Evolutionary conservation across 1,140 invertebrate genomes (phyloP), one percentile per base, ranked within the genome.

Genomic region (Dendroctonus ponderosae): DNA sequence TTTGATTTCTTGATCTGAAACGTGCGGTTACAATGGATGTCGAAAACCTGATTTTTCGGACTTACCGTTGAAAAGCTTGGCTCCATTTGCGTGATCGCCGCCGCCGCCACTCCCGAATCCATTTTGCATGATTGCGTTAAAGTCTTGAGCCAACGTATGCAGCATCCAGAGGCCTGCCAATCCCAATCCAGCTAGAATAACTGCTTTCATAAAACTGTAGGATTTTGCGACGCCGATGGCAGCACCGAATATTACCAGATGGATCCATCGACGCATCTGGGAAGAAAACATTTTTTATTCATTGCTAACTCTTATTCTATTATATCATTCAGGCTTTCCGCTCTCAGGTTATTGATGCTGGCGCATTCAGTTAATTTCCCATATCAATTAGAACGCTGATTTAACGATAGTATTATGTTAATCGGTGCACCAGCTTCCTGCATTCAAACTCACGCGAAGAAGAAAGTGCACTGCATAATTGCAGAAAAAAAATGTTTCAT

Each of bases 111-210:
- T 62, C 8, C 58, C 56, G 39, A 65, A 65, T 14, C 62, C 58
- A 38, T 41, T 51, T 49, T 71, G 54, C 14, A 58, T 68, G 7
- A 72, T 69, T 38, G 61, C 62, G 37, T 67, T 57, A 49, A 71
- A 76, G 65, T 76, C 74, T 60, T 74, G 69, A 11, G 74, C 74
- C 26, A 76, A 43, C 7, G 71, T 71, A 44, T 76, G 74, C 8
- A 74, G 56, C 73, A 76, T 75, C 73, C 73, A 76, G 40, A 76
- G 41, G 12, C 74, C 74, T n/a, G 69, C 70, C 61, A 76, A 62
- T 9, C 74, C 74, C 14, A 76, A 56, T 38, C 61, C 67, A 42
- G 73, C 71, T 50, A 75, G 63, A 41, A 75, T 65, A 7, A 76
- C 65, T 9, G 72, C 2, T 62, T 62, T 66, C 52, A 74, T 61